Percentiles rank a stretch among this genome's conserved stretches.
These are phyloP conservation scores for Herminia tarsipennalis DNA, from an alignment of 2,888 invertebrate species.

Conservation along the genomic window DNA sequence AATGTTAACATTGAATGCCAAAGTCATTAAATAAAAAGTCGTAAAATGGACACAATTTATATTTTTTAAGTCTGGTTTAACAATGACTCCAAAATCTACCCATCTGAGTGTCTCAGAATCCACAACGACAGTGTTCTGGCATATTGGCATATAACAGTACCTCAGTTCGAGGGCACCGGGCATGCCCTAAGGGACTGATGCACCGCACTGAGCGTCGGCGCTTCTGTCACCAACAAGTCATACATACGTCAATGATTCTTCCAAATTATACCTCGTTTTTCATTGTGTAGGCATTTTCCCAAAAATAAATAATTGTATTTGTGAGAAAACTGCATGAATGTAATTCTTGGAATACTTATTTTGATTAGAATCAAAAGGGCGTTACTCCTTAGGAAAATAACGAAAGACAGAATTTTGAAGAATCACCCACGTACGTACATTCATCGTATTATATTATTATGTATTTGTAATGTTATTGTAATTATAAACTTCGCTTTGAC, in stretches of 20 bases:
- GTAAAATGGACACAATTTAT: too few species aligned
- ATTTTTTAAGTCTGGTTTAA: not conserved
- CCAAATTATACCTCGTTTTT: not conserved
- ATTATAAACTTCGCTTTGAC: too few species aligned
- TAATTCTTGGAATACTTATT: too few species aligned
- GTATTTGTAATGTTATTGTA: too few species aligned
- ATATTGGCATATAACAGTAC: constrained; percentile 45
- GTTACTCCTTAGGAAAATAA: too few species aligned
- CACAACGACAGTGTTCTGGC: constrained; percentile 35
- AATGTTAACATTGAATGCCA: constrained; percentile 6
- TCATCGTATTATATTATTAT: too few species aligned
- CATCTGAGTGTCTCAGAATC: constrained; percentile 6
- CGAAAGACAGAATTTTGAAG: too few species aligned
- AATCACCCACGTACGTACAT: too few species aligned
- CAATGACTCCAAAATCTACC: constrained; percentile 3
- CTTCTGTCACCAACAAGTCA: constrained; percentile 62
- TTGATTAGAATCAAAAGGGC: too few species aligned
- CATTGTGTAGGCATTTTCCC: too few species aligned
- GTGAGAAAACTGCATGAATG: too few species aligned
- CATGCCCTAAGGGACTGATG: constrained; percentile 75
- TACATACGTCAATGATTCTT: not conserved
- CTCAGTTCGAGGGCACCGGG: constrained; percentile 64
- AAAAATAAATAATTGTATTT: not conserved
- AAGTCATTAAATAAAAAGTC: too few species aligned
- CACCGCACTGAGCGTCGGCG: constrained; percentile 77